Evolutionary conservation across 2,888 invertebrate genomes (phyloP).

Genomic region (Caenorhabditis imperialis): DNA sequence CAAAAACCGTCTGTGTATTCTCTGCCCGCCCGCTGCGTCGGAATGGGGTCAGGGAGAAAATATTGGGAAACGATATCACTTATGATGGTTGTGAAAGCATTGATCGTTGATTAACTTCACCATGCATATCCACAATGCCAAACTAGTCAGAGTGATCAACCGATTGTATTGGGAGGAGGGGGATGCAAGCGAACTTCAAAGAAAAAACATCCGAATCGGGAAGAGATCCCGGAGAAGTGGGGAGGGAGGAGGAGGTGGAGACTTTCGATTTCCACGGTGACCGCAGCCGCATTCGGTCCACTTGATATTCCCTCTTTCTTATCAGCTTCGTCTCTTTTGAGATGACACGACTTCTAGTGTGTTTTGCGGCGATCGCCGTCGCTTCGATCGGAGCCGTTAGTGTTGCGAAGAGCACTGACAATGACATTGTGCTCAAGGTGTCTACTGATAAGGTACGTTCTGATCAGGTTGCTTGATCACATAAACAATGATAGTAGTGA

Average conservation of each 20-base stretch:
- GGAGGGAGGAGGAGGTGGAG: slow-evolving; percentile 8
- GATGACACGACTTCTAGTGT: slow-evolving; percentile 16
- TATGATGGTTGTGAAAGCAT: slow-evolving; percentile 6
- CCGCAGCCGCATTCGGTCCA: slow-evolving; percentile 20
- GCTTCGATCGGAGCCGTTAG: slow-evolving; percentile 7
- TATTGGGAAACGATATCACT: slow-evolving; percentile 29
- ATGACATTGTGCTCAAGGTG: slow-evolving; percentile 50
- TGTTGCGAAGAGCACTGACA: slow-evolving; percentile 29
- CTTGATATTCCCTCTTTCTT: slow-evolving; percentile 35
- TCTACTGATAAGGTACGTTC: slow-evolving; percentile 44
- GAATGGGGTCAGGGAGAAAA: slow-evolving; percentile 29
- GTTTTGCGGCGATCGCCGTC: slow-evolving; percentile 8
- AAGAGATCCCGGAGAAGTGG: slow-evolving; percentile 1
- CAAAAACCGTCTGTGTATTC: slow-evolving; percentile 37
- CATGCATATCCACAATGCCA: slow-evolving; percentile 3
- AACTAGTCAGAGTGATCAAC: slow-evolving; percentile 8
- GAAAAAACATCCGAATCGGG: slow-evolving; percentile 23
- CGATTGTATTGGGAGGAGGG: neutral
- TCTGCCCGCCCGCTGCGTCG: slow-evolving; percentile 31
- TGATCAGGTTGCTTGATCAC: too few species aligned
- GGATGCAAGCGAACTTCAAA: slow-evolving; percentile 25
- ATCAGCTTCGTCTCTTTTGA: slow-evolving; percentile 15
- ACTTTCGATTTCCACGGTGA: slow-evolving; percentile 50
- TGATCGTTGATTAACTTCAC: slow-evolving; percentile 21
- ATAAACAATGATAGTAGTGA: too few species aligned